Percentiles rank a stretch among this genome's conserved stretches.
phyloP scores from a whole-genome alignment of 2,797 vertebrate species.

The Crypturellus tataupa region DNA sequence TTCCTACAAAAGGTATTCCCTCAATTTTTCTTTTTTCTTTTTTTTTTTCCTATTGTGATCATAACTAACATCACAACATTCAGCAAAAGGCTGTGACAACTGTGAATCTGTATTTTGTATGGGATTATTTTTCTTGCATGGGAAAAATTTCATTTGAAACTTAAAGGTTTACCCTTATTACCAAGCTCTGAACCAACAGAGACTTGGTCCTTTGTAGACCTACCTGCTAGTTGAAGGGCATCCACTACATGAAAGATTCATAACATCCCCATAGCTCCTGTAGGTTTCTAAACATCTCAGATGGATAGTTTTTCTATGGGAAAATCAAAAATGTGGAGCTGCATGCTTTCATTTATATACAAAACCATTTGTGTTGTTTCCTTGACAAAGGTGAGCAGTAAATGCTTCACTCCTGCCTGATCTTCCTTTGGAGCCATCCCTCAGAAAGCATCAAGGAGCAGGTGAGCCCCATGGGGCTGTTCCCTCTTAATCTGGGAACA shows the following conservation, averaged over 20 bases:
- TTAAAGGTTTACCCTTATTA: neutral
- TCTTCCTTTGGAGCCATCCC: neutral
- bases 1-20: neutral
- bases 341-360: neutral
- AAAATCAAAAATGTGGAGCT: neutral
- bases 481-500: neutral
- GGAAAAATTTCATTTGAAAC: neutral
- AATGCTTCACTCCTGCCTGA: neutral
- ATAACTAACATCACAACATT: neutral
- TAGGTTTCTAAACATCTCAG: neutral
- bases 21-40: neutral
- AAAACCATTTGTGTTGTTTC: neutral
- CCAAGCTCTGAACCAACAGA: neutral
- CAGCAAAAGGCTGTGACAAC: neutral
- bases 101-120: neutral
- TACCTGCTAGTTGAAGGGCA: neutral
- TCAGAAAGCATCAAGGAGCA: neutral
- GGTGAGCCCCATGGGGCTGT: neutral
- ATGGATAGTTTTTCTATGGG: neutral
- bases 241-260: neutral
- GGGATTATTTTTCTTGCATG: neutral
- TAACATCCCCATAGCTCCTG: neutral
- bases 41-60: neutral
- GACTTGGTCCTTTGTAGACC: neutral
- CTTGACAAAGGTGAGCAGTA: neutral